Evolutionary conservation across 2,113 vertebrate species (phyloP), one percentile per base, ranked within the genome.

Genomic region (Chloroceryle aenea): DNA sequence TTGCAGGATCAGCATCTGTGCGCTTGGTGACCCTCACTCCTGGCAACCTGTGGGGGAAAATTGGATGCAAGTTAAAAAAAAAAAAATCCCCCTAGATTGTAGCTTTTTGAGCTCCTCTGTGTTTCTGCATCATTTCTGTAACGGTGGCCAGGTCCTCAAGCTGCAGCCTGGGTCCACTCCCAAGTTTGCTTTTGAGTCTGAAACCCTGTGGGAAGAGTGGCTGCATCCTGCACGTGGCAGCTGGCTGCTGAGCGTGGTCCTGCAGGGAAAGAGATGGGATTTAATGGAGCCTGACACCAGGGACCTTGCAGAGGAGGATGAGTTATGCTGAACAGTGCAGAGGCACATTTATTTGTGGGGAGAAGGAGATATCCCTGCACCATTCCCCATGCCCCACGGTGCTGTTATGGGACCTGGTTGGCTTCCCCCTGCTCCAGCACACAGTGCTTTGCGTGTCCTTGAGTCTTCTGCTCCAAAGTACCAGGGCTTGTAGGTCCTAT

Each of bases 251-350:
- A 78, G 88, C 29, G 2, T 8, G 82, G 50, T 36, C 66, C 83
- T 23, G 45, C 5, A 12, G n/a, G 71, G 80, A 34, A 79, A 71
- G 82, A 74, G 82, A 79, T 84, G 95, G 82, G 42, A 64, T 63
- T 93, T 96, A 94, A 86, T 84, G 94, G 96, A 66, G 87, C 97
- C 89, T 69, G 87, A 77, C 25, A 32, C 90, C 72, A 76, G 76
- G 87, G 88, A 96, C 36, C 27, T 55, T 10, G 12, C 6, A 26
- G 13, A 76, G 77, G 67, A 25, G 72, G 61, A 66, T n/a, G 23
- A 71, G 30, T 66, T 64, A 10, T 10, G 42, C 13, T 36, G 25
- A 53, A 56, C 0, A 1, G 25, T 22, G 36, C 45, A 9, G 45
- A n/a, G 38, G 4, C 9, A 1, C 1, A 1, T 22, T 64, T 13